Evolutionary conservation across 2,113 vertebrate species (phyloP).

Genomic region (Herpailurus yagouaroundi): DNA sequence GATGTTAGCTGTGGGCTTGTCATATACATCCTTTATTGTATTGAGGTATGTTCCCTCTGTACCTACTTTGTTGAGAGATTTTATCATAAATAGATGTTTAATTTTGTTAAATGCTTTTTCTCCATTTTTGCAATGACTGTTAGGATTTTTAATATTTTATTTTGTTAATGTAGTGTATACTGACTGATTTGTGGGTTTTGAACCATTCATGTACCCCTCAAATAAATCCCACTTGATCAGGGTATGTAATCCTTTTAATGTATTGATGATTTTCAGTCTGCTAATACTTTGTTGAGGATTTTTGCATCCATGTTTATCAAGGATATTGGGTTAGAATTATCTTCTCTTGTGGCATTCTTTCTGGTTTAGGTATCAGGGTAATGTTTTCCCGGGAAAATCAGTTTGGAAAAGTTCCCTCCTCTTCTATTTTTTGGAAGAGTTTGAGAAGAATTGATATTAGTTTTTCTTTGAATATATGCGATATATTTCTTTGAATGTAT

Average conservation of each 20-base stretch:
- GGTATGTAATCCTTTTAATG: neutral
- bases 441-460: neutral
- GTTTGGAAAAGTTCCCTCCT: neutral
- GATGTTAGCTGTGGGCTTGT: neutral
- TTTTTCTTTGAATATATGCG: neutral
- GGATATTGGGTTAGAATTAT: neutral
- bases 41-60: neutral
- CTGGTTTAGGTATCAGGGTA: neutral
- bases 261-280: neutral
- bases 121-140: neutral
- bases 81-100: neutral
- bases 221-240: neutral
- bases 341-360: neutral
- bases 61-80: neutral
- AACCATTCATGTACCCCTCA: neutral
- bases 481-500: too few species aligned
- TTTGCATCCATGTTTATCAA: neutral
- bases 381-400: neutral
- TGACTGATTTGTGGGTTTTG: neutral
- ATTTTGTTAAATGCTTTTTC: neutral
- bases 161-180: neutral
- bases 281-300: neutral
- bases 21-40: neutral
- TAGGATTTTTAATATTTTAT: neutral
- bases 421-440: neutral